These are phyloP conservation scores for Regulus satrapa DNA, from an alignment of 2,113 vertebrate genomes.

Conservation along the genomic window DNA sequence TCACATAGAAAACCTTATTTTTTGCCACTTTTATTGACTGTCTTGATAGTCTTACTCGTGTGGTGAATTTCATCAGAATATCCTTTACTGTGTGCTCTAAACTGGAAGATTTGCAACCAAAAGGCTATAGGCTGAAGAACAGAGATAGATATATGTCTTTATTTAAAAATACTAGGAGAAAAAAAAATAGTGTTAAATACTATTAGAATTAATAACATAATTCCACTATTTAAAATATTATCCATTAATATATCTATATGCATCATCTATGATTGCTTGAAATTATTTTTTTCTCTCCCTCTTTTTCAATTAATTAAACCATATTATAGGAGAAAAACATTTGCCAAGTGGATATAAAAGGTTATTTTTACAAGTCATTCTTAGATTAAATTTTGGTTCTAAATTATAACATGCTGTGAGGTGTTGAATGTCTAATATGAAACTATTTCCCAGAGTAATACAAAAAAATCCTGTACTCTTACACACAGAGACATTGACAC, in stretches of 20 bases:
- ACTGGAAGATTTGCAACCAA: neutral
- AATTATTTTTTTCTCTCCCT: neutral
- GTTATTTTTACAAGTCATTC: neutral
- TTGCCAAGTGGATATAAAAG: neutral
- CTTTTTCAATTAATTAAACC: neutral
- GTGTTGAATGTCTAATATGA: neutral
- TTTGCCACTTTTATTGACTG: neutral
- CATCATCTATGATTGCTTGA: rapidly evolving
- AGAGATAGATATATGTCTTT: neutral
- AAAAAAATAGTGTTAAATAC: neutral
- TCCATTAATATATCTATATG: neutral
- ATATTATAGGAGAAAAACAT: neutral
- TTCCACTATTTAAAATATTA: neutral
- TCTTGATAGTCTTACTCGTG: neutral
- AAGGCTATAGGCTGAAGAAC: neutral
- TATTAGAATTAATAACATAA: neutral
- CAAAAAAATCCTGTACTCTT: neutral
- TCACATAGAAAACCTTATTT: neutral
- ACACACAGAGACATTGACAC: neutral
- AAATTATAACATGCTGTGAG: neutral
- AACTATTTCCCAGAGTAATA: neutral
- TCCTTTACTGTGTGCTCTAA: neutral
- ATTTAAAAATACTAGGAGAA: neutral
- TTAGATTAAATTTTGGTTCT: neutral
- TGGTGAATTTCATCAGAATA: neutral